Conservation (phyloP, 2,888 invertebrate genomes). For the Tipula confusa region DNA sequence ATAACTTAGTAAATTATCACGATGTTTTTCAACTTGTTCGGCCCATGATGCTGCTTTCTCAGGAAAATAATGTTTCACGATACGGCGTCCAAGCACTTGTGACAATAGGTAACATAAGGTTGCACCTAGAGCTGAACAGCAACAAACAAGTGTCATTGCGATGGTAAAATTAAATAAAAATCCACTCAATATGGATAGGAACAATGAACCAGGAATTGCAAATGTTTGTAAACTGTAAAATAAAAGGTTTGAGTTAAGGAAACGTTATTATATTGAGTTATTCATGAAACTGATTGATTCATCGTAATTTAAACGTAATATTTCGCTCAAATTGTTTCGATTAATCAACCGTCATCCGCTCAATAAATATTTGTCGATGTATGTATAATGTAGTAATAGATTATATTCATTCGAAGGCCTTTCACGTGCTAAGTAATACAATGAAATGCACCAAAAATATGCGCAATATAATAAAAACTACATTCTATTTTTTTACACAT, state of each 20-base stretch:
- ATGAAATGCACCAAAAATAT: background rate
- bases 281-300: too few species aligned
- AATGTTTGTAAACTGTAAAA: constrained; percentile 91
- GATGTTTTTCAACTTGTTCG: constrained; percentile 75
- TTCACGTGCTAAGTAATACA: background rate
- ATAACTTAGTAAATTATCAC: constrained; percentile 87
- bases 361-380: background rate
- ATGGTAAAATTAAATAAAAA: constrained; percentile 91
- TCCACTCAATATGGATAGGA: constrained; percentile 93
- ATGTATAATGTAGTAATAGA: too few species aligned
- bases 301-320: too few species aligned
- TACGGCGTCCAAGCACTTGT: constrained; percentile 77
- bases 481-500: background rate
- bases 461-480: background rate
- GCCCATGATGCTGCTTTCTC: constrained; percentile 83
- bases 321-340: background rate
- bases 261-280: background rate
- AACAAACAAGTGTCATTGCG: constrained; percentile 82
- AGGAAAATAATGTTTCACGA: constrained; percentile 85
- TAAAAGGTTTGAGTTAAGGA: background rate
- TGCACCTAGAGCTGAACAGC: constrained; percentile 94
- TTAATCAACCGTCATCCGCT: background rate
- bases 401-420: background rate
- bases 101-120: constrained; percentile 92
- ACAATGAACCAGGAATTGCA: constrained; percentile 98